Evolutionary conservation across 2,888 invertebrate species (phyloP).

Genomic region (Noctua fimbriata): DNA sequence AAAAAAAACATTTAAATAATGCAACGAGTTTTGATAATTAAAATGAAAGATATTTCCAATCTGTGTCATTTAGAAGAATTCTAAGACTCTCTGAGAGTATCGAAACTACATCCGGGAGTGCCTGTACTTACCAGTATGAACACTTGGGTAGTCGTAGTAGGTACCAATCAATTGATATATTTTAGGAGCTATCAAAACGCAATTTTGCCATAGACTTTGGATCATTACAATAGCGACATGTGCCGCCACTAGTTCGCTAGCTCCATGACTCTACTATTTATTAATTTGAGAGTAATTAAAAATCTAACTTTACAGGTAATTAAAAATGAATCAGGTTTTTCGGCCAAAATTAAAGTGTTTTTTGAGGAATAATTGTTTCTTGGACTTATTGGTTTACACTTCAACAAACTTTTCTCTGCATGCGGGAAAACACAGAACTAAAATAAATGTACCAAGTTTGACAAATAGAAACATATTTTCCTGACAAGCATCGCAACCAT

Average conservation of each 20-base stretch:
- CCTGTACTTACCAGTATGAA: too few relatives aligned
- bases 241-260: background rate
- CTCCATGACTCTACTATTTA: background rate
- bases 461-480: too few relatives aligned
- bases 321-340: background rate
- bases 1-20: too few relatives aligned
- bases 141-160: background rate
- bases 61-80: background rate
- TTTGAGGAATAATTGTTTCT: background rate
- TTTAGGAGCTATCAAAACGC: background rate
- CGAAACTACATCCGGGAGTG: background rate
- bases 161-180: background rate
- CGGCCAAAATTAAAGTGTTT: background rate
- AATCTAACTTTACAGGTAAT: background rate
- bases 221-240: background rate
- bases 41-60: background rate
- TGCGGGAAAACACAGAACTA: too few relatives aligned
- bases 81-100: background rate
- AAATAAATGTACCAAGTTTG: too few relatives aligned
- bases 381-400: too few relatives aligned
- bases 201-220: background rate
- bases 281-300: background rate
- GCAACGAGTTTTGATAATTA: too few relatives aligned
- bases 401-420: too few relatives aligned
- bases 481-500: too few relatives aligned